phyloP scores from a whole-genome alignment of 2,113 vertebrate genomes.

The Calidris pugnax region DNA sequence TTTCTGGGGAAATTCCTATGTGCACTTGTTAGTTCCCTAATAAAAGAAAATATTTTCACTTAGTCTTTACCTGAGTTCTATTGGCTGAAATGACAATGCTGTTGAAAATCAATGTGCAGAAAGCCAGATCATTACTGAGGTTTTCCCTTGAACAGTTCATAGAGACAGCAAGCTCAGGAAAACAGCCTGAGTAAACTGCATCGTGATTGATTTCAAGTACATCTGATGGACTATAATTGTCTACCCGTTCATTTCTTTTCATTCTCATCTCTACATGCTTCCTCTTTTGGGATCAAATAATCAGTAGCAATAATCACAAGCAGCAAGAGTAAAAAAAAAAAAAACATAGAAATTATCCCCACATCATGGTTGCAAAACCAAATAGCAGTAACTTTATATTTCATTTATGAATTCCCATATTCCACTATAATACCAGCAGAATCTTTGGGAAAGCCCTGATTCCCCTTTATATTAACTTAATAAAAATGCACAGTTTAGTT shows the following conservation, averaged over 20 bases:
- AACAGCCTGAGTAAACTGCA: conserved; percentile 8
- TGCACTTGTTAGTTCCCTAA: not conserved
- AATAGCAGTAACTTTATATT: not conserved
- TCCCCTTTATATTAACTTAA: not conserved
- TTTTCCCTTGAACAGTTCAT: conserved; percentile 39
- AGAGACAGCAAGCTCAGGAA: conserved; percentile 12
- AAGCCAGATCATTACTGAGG: conserved; percentile 21
- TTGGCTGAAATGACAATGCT: conserved; percentile 27
- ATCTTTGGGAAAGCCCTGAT: not conserved
- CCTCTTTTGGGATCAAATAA: conserved; percentile 22
- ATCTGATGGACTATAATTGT: conserved; percentile 40
- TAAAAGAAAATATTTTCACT: not conserved
- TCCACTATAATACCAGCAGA: not conserved
- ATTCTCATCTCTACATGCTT: not conserved
- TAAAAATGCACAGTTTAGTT: not conserved
- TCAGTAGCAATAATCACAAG: conserved; percentile 13
- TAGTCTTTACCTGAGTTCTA: not conserved
- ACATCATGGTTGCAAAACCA: not conserved
- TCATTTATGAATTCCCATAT: not conserved
- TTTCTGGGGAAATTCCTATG: not conserved
- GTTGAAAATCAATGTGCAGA: conserved; percentile 44
- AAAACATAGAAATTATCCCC: not conserved
- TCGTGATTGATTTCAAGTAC: conserved; percentile 51
- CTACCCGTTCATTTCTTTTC: conserved; percentile 34
- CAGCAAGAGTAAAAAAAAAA: not conserved